phyloP scores from a whole-genome alignment of 2,888 invertebrate genomes.

The Drosophila stalkeri region DNA sequence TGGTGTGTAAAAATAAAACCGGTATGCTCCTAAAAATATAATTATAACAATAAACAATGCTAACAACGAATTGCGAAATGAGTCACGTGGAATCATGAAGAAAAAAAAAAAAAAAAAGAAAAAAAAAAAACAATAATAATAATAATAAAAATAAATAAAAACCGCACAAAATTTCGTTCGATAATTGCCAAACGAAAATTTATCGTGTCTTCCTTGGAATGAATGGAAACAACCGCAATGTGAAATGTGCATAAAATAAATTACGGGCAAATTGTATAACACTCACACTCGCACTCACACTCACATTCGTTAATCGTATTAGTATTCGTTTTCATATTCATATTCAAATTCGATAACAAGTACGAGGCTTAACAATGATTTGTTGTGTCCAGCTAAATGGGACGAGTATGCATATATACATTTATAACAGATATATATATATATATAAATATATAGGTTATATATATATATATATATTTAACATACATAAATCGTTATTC shows the following conservation, averaged over 20 bases:
- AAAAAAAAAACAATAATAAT: background rate
- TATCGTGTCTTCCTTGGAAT: conserved; percentile 41
- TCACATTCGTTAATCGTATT: background rate
- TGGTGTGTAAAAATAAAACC: conserved; percentile 3
- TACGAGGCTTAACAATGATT: conserved; percentile 25
- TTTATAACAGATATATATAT: background rate
- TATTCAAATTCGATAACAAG: conserved; percentile 17
- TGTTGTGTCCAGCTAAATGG: conserved; percentile 17
- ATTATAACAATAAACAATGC: conserved; percentile 40
- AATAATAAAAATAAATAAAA: conserved; percentile 12
- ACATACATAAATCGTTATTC: conserved; percentile 4
- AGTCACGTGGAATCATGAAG: conserved; percentile 29
- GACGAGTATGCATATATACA: background rate
- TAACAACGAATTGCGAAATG: conserved; percentile 31
- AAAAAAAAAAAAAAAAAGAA: too few relatives aligned
- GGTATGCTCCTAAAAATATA: conserved; percentile 18
- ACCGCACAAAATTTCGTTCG: conserved; percentile 45
- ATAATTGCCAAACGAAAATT: conserved; percentile 32
- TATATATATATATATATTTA: background rate
- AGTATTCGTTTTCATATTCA: conserved; percentile 4
- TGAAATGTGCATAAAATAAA: conserved; percentile 35
- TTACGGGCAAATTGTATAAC: conserved; percentile 40
- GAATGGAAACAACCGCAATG: conserved; percentile 23
- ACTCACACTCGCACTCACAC: conserved; percentile 19
- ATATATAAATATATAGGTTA: background rate